phyloP scores from a whole-genome alignment of 35 echinoderm and acorn worm genomes.

The Antedon bifida region DNA sequence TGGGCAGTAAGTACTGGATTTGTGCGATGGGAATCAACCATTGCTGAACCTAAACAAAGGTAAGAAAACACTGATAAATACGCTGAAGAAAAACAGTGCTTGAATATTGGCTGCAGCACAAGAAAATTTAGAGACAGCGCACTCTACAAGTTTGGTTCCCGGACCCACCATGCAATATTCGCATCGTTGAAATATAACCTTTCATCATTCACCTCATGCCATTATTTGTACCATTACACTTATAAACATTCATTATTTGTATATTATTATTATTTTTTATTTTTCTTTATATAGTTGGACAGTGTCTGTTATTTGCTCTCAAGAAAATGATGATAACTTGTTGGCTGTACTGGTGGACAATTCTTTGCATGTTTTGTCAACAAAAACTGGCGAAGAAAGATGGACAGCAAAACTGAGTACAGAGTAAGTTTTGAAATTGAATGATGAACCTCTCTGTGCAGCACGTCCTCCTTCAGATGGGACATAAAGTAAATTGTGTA shows the following conservation, averaged over 20 bases:
- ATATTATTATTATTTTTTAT: background rate
- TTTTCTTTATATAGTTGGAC: background rate
- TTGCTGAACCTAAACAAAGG: background rate
- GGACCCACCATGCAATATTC: no score
- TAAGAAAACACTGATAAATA: background rate
- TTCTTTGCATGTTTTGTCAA: background rate
- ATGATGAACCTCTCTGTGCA: no score
- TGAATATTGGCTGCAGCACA: no score
- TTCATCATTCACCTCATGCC: no score
- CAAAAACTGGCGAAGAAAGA: background rate
- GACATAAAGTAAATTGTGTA: no score
- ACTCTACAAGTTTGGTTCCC: no score
- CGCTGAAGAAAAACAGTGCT: no score
- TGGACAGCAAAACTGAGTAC: background rate
- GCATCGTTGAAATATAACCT: no score
- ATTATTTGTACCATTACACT: no score
- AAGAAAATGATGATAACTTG: background rate
- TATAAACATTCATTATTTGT: no score
- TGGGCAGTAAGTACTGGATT: slow-evolving; percentile 68
- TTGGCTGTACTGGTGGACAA: background rate
- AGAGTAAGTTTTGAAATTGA: background rate
- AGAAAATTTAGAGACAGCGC: no score
- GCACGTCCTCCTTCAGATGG: no score
- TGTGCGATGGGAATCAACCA: slow-evolving; percentile 46
- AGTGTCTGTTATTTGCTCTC: background rate